Conservation (phyloP, 1,140 invertebrate species). For the Caligus rogercresseyi region DNA sequence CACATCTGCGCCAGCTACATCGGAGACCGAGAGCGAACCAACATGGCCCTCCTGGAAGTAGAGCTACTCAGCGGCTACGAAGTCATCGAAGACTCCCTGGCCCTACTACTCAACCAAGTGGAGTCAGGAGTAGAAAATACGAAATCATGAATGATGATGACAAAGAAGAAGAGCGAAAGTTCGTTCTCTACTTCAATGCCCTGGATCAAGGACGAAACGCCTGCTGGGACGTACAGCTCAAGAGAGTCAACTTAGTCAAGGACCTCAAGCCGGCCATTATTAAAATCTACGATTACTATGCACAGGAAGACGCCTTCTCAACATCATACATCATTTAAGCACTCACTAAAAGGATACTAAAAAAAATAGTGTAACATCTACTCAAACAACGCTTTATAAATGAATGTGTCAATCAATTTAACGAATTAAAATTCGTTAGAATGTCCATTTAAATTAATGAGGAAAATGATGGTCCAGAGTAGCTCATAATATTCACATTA, state of each 20-base stretch:
- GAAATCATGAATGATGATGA: slow-evolving; percentile 5
- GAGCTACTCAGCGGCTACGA: slow-evolving; percentile 23
- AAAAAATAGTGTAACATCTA: too few relatives aligned
- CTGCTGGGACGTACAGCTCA: slow-evolving; percentile 5
- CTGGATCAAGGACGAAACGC: slow-evolving; percentile 2
- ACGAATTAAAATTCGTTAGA: too few relatives aligned
- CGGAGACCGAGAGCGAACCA: slow-evolving; percentile 36
- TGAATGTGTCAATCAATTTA: too few relatives aligned
- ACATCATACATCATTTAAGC: neutral
- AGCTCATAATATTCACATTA: too few relatives aligned
- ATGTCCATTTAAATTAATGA: too few relatives aligned
- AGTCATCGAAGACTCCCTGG: slow-evolving; percentile 8
- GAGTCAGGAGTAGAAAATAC: slow-evolving; percentile 1
- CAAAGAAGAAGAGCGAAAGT: neutral
- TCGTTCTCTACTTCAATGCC: slow-evolving; percentile 20
- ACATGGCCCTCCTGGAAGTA: slow-evolving; percentile 24
- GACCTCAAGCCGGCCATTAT: slow-evolving; percentile 17
- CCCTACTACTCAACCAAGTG: slow-evolving; percentile 15
- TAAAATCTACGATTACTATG: slow-evolving; percentile 20
- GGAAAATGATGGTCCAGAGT: too few relatives aligned
- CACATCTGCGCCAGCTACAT: neutral
- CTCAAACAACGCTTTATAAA: too few relatives aligned
- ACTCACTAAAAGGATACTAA: too few relatives aligned
- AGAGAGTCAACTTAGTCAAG: slow-evolving; percentile 4
- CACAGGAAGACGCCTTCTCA: slow-evolving; percentile 2